Evolutionary conservation across 2,888 invertebrate genomes (phyloP).

Genomic region (Chaitophorus viminalis): DNA sequence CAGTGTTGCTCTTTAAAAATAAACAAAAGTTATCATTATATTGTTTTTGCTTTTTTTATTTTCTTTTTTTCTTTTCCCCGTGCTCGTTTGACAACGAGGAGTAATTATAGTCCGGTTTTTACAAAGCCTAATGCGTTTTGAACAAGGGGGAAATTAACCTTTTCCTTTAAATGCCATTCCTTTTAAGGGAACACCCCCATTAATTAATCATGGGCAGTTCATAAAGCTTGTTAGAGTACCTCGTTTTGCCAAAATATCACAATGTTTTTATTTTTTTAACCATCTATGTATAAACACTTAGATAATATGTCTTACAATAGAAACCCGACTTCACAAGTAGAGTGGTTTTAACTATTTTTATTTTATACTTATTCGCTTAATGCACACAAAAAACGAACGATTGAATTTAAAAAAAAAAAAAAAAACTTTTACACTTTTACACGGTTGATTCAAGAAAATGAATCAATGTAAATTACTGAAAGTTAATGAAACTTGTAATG

Average conservation of each 20-base stretch:
- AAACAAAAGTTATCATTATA: slow-evolving; percentile 3
- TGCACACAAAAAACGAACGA: no score
- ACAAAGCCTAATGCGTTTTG: neutral
- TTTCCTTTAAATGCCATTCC: slow-evolving; percentile 9
- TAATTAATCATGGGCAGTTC: neutral
- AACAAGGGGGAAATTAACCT: neutral
- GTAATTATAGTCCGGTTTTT: neutral
- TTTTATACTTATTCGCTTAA: no score
- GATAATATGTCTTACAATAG: neutral
- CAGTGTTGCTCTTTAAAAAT: neutral
- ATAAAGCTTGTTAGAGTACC: neutral
- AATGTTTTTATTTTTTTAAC: neutral
- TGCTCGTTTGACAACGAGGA: neutral
- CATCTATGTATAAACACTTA: neutral
- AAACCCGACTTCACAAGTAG: no score
- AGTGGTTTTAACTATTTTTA: no score
- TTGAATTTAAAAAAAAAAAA: no score
- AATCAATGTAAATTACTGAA: no score
- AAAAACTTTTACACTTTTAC: no score
- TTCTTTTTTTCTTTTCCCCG: neutral
- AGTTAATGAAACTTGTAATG: no score
- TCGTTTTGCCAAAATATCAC: neutral
- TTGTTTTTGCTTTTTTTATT: neutral
- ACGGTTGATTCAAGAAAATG: no score
- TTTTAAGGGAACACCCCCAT: neutral